A percentile compares a stretch with the other conserved stretches of the same genome.
Evolutionary conservation across 1,140 invertebrate species (phyloP).

Genomic region (Ceratosolen fusciceps): DNA sequence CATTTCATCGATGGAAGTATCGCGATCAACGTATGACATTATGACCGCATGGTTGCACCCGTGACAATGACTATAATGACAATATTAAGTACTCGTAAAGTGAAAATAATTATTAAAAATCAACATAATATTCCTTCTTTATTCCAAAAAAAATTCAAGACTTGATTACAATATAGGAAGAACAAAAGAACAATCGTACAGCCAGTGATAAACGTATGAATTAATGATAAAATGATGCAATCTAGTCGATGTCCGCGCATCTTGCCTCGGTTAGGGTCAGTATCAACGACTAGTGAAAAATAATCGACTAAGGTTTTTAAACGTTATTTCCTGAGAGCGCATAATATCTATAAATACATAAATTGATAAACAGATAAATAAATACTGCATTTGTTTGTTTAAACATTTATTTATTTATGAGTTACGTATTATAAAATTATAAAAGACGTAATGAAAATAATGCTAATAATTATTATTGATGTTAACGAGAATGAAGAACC

Average conservation of each 20-base stretch:
- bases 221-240: slow-evolving; percentile 31
- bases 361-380: slow-evolving; percentile 9
- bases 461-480: slow-evolving; percentile 37
- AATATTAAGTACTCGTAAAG: slow-evolving; percentile 40
- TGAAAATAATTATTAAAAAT: slow-evolving; percentile 36
- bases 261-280: slow-evolving; percentile 24
- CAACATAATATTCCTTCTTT: background rate
- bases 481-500: slow-evolving; percentile 24
- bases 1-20: slow-evolving; percentile 43
- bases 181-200: slow-evolving; percentile 38
- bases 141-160: slow-evolving; percentile 32
- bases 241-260: slow-evolving; percentile 43
- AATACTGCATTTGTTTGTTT: background rate
- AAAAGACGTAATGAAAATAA: slow-evolving; percentile 21
- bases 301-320: slow-evolving; percentile 43
- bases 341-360: slow-evolving; percentile 16
- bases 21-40: background rate
- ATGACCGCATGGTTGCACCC: slow-evolving; percentile 1
- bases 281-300: slow-evolving; percentile 13
- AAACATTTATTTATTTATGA: slow-evolving; percentile 10
- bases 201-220: slow-evolving; percentile 31
- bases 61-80: slow-evolving; percentile 35
- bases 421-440: slow-evolving; percentile 20
- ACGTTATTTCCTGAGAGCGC: slow-evolving; percentile 27
- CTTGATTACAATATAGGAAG: slow-evolving; percentile 24